A percentile compares a stretch with the other conserved stretches of the same genome.
phyloP scores from a whole-genome alignment of 2,888 invertebrate genomes.

The Synergus gifuensis region DNA sequence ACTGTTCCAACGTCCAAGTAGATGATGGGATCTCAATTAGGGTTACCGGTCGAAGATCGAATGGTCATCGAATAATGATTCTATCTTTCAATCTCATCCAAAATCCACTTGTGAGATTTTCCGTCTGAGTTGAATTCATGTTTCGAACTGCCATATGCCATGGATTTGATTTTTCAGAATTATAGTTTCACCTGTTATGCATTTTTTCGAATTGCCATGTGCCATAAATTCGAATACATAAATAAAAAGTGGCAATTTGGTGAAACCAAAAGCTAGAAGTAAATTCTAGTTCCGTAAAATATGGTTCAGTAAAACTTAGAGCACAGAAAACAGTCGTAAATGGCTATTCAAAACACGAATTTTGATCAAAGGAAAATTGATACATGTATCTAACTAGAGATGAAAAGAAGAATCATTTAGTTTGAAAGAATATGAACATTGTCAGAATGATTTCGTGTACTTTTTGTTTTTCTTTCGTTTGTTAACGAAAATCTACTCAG shows the following conservation, averaged over 20 bases:
- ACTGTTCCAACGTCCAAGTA: conserved; percentile 76
- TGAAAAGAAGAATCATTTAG: conserved; percentile 32
- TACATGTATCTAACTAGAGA: neutral
- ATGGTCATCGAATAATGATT: conserved; percentile 20
- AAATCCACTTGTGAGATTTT: neutral
- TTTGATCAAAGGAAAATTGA: neutral
- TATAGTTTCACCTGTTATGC: too few species aligned
- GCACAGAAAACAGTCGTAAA: too few species aligned
- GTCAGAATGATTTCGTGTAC: conserved; percentile 23
- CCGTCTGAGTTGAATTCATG: neutral
- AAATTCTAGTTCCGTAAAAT: too few species aligned
- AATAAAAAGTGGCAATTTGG: too few species aligned
- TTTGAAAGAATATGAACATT: conserved; percentile 21
- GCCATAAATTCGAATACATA: too few species aligned
- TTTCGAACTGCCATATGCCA: neutral
- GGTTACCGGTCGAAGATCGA: conserved; percentile 47
- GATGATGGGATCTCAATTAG: conserved; percentile 50
- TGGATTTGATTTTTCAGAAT: neutral
- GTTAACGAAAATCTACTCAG: conserved; percentile 24
- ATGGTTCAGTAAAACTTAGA: too few species aligned
- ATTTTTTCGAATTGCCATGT: too few species aligned
- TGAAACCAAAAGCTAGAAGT: too few species aligned
- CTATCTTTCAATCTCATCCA: neutral
- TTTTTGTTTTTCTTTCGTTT: conserved; percentile 39
- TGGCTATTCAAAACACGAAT: too few species aligned